Evolutionary conservation across 2,797 vertebrate species (phyloP).

Genomic region (Amblyraja radiata): DNA sequence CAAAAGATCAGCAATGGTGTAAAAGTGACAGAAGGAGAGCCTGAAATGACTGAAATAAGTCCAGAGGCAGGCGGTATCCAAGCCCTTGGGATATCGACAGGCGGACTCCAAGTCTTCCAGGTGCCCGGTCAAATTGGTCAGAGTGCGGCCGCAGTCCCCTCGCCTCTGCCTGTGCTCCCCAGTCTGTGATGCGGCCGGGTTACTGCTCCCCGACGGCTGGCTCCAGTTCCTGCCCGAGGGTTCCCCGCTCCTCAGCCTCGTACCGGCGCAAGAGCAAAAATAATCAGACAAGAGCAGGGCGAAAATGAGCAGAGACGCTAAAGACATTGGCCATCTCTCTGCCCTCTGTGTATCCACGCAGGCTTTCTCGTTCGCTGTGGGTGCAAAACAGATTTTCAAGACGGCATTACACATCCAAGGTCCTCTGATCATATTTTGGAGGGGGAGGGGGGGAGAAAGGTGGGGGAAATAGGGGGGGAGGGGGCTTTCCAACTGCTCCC

Average conservation of each 20-base stretch:
- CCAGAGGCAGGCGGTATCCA: conserved; percentile 60
- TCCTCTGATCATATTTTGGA: conserved; percentile 71
- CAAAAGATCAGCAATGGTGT: conserved; percentile 73
- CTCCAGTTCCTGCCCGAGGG: conserved; percentile 44
- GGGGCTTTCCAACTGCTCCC: conserved; percentile 47
- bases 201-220: conserved; percentile 41
- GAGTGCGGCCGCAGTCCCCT: conserved; percentile 55
- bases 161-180: conserved; percentile 38
- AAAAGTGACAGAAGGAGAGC: conserved; percentile 72
- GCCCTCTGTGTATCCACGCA: conserved; percentile 67
- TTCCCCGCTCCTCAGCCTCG: conserved; percentile 54
- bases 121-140: conserved; percentile 60
- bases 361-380: conserved; percentile 59
- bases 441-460: conserved; percentile 53
- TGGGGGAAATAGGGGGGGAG: conserved; percentile 41
- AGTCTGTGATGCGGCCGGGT: neutral
- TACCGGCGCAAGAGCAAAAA: conserved; percentile 67
- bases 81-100: conserved; percentile 56
- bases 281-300: conserved; percentile 69
- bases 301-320: conserved; percentile 69
- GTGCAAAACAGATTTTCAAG: conserved; percentile 63
- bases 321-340: conserved; percentile 71
- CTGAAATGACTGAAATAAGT: conserved; percentile 73
- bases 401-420: conserved; percentile 66
- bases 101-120: conserved; percentile 53